Evolutionary conservation across 2,113 vertebrate genomes (phyloP).

Genomic region (Mionectes macconnelli): DNA sequence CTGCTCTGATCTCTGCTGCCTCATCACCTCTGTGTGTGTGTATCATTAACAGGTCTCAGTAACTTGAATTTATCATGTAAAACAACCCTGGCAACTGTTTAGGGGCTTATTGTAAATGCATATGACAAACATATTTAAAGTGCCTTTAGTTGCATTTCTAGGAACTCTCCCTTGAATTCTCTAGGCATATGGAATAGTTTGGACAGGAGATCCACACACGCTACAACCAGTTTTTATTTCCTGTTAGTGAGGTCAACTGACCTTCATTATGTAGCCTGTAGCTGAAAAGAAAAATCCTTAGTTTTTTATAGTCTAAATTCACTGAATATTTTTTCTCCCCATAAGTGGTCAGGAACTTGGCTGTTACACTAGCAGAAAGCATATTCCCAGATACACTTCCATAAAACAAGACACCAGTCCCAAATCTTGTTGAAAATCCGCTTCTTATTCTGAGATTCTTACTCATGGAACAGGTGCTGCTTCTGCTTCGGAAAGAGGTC

Average conservation of each 20-base stretch:
- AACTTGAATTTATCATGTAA: neutral
- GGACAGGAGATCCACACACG: neutral
- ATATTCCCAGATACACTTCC: neutral
- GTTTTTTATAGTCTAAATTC: neutral
- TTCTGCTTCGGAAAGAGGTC: neutral
- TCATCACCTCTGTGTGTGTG: neutral
- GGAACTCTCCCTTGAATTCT: neutral
- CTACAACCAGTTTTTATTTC: neutral
- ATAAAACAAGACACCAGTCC: neutral
- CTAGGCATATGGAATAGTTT: neutral
- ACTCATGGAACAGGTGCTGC: neutral
- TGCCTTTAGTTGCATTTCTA: neutral
- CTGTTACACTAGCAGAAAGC: neutral
- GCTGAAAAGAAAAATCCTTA: neutral
- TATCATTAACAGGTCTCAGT: neutral
- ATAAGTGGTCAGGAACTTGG: neutral
- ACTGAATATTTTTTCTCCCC: neutral
- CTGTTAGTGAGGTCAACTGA: neutral
- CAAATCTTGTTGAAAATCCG: neutral
- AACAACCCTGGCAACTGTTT: neutral
- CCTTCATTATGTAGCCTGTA: neutral
- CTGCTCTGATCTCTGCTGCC: neutral
- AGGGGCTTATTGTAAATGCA: neutral
- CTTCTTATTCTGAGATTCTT: neutral
- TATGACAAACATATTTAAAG: neutral